Evolutionary conservation across 2,113 vertebrate genomes (phyloP).

Genomic region (Microcebus murinus): DNA sequence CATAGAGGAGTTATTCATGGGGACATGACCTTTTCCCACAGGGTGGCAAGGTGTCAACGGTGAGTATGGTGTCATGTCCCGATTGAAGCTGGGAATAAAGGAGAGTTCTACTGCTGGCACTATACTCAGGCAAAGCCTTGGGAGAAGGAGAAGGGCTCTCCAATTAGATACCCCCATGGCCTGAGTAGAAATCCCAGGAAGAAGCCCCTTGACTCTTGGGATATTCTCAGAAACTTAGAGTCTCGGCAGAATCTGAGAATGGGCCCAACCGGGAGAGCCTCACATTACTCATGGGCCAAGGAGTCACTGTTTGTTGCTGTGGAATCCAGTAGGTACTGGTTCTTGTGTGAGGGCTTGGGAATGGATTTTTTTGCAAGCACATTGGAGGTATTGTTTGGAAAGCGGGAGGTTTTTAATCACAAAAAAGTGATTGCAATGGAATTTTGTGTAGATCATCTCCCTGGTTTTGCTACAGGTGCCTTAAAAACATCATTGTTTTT

Average conservation of each 20-base stretch:
- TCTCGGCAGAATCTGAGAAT: not conserved
- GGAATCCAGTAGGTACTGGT: not conserved
- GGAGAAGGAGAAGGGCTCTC: not conserved
- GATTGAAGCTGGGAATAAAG: not conserved
- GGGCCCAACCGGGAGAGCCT: not conserved
- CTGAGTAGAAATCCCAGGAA: not conserved
- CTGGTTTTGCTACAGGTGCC: not conserved
- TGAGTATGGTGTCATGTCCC: not conserved
- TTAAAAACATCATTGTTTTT: not conserved
- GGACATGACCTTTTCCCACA: not conserved
- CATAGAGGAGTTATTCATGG: not conserved
- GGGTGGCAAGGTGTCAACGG: not conserved
- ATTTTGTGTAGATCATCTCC: not conserved
- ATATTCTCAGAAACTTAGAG: constrained; percentile 1
- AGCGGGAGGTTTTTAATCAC: constrained; percentile 17
- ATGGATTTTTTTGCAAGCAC: not conserved
- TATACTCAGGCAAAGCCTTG: not conserved
- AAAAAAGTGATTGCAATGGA: not conserved
- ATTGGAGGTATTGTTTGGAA: not conserved
- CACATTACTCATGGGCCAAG: not conserved
- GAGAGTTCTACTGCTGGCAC: not conserved
- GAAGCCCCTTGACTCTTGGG: not conserved
- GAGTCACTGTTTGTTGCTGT: not conserved
- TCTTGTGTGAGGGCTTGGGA: not conserved
- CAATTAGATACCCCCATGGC: not conserved